Base-by-base conservation (phyloP, 2,797 vertebrate genomes). In the Neosilurus mollespiculum region DNA sequence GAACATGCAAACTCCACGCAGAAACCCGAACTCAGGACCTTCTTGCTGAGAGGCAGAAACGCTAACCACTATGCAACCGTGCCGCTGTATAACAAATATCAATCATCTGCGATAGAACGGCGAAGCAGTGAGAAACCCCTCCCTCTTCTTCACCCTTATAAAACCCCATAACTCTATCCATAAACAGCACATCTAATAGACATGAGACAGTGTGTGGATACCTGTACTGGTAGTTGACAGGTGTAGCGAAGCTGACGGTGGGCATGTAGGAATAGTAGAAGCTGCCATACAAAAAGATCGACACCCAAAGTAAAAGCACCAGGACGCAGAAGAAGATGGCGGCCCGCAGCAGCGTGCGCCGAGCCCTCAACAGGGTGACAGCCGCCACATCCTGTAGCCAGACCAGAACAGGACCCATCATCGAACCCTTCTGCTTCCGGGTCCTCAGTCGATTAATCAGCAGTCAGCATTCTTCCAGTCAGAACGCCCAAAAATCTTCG, bases 191-290 rank as follows among this genome's bases (percentile, higher is more conserved):
- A 0, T 51, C 43, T 51, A 16, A 54, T 51, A 53, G 3, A 80
- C 26, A n/a, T 12, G 8, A 49, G 9, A 18, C 56, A 51, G 20
- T 0, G 9, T 24, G n/a, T 65, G 6, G 2, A 59, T 87, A 96
- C 91, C 93, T 93, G 94, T 96, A 97, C 79, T 91, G 89, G 90
- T 95, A 96, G 88, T 98, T 94, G 54, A 97, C 96, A 0, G 96
- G 96, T 54, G 96, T 96, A 85, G 95, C 93, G 87, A 96, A 97
- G 92, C 96, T 97, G 88, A 96, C 96, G 0, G 95, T 95, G 7
- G 97, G 97, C 96, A 98, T 97, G 90, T 97, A 97, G 76, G 96
- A 97, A 86, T 97, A 98, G 88, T 98, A 98, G 92, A 98, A 98
- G 90, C 96, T 97, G 49, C 96, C 97, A 3, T 98, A 98, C 8